phyloP scores from a whole-genome alignment of 1,140 invertebrate species.

The Frieseomelitta varia region DNA sequence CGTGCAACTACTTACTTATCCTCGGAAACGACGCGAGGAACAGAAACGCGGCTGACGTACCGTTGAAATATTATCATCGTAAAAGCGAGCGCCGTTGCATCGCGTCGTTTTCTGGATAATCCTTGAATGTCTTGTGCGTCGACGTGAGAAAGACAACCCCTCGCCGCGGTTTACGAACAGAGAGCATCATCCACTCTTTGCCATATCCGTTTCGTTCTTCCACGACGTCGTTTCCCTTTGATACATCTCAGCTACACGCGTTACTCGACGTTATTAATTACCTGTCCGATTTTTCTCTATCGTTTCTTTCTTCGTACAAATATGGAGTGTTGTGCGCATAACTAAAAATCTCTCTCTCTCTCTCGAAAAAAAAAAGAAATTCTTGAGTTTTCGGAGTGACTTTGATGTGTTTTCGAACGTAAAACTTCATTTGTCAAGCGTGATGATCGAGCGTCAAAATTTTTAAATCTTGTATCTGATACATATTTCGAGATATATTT shows the following conservation, averaged over 20 bases:
- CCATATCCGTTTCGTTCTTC: conserved; percentile 24
- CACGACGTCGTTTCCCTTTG: background rate
- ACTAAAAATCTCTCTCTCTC: too few relatives aligned
- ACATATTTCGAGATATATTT: too few relatives aligned
- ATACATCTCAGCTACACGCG: background rate
- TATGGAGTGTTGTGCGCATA: too few relatives aligned
- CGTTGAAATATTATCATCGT: conserved; percentile 66
- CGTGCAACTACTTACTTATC: conserved; percentile 45
- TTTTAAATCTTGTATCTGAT: too few relatives aligned
- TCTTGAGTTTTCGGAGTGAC: too few relatives aligned
- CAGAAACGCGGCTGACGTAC: conserved; percentile 56
- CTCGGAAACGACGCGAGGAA: conserved; percentile 36
- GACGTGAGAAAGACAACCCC: conserved; percentile 34
- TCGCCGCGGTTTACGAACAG: conserved; percentile 4
- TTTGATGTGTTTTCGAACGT: too few relatives aligned
- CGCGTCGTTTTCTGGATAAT: conserved; percentile 51
- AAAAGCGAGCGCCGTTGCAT: conserved; percentile 57
- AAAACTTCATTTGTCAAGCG: too few relatives aligned
- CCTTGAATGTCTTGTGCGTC: conserved; percentile 59
- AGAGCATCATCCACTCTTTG: background rate
- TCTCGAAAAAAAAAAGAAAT: too few relatives aligned
- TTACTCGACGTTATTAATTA: conserved; percentile 9
- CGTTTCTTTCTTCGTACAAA: background rate
- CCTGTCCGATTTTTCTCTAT: background rate
- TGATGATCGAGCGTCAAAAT: too few relatives aligned